Percentiles rank a stretch among this genome's conserved stretches.
These are phyloP conservation scores for Andrena minutula DNA, from an alignment of 2,888 invertebrate genomes.

Conservation along the genomic window DNA sequence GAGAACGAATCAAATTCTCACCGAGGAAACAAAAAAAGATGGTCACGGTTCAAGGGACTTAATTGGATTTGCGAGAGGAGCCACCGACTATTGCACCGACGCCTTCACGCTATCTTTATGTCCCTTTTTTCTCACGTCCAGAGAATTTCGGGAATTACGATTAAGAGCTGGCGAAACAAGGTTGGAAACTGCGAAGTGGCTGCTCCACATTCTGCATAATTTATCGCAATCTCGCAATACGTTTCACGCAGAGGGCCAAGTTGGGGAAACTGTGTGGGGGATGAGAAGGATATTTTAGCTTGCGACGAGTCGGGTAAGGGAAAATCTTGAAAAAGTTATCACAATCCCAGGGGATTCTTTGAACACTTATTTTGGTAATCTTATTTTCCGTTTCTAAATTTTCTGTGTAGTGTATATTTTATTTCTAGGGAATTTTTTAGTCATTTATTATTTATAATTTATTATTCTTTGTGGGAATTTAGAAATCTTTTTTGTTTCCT, in stretches of 20 bases:
- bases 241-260: slow-evolving; percentile 32
- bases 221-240: slow-evolving; percentile 50
- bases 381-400: not conserved
- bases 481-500: no score
- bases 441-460: not conserved
- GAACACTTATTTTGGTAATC: not conserved
- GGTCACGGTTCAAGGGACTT: slow-evolving; percentile 27
- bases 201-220: slow-evolving; percentile 57
- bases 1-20: slow-evolving; percentile 36
- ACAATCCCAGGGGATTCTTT: not conserved
- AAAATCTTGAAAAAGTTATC: slow-evolving; percentile 7
- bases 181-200: slow-evolving; percentile 39
- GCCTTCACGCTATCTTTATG: not conserved
- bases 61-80: slow-evolving; percentile 33
- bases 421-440: not conserved
- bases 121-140: not conserved
- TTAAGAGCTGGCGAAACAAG: slow-evolving; percentile 48
- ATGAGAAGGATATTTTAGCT: not conserved
- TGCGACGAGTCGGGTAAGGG: slow-evolving; percentile 2
- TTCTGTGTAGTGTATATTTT: not conserved
- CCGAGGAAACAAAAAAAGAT: not conserved
- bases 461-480: not conserved
- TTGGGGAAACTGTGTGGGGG: slow-evolving; percentile 27
- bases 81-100: not conserved
- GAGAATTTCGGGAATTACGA: slow-evolving; percentile 39